Conservation (phyloP, 2,888 invertebrate species). For the Eupsilia transversa region DNA sequence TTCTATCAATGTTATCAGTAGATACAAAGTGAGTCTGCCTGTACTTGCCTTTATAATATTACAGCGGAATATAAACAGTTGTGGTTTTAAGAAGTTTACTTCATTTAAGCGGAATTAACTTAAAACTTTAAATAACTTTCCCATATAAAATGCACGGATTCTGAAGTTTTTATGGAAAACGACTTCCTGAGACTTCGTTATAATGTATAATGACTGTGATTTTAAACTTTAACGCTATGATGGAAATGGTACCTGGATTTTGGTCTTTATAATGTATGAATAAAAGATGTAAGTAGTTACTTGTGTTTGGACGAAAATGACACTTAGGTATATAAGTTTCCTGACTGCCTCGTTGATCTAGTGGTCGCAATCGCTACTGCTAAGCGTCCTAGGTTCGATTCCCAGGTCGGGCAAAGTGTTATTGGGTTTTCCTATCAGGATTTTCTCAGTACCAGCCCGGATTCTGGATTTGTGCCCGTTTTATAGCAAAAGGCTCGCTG, state of each 20-base stretch:
- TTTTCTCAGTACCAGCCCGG: too few relatives aligned
- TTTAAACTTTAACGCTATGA: slow-evolving; percentile 39
- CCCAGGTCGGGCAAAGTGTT: too few relatives aligned
- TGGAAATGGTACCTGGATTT: slow-evolving; percentile 18
- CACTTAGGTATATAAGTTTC: background rate
- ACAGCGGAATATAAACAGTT: slow-evolving; percentile 17
- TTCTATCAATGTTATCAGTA: background rate
- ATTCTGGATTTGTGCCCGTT: too few relatives aligned
- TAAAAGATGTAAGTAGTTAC: slow-evolving; percentile 41
- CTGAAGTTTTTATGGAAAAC: slow-evolving; percentile 54
- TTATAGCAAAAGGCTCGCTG: too few relatives aligned
- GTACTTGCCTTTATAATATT: background rate
- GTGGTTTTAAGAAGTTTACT: slow-evolving; percentile 39
- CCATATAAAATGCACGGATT: slow-evolving; percentile 43
- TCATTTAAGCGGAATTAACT: slow-evolving; percentile 36
- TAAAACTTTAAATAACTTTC: slow-evolving; percentile 49
- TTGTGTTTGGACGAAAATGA: background rate
- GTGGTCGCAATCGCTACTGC: too few relatives aligned
- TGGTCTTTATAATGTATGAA: slow-evolving; percentile 37
- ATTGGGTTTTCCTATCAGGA: too few relatives aligned
- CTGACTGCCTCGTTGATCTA: too few relatives aligned
- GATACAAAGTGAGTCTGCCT: background rate
- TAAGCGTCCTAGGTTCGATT: too few relatives aligned
- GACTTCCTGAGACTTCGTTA: slow-evolving; percentile 35
- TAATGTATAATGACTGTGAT: slow-evolving; percentile 54